These are phyloP conservation scores for Aepyceros melampus DNA, from an alignment of 2,113 vertebrate genomes.

Conservation along the genomic window DNA sequence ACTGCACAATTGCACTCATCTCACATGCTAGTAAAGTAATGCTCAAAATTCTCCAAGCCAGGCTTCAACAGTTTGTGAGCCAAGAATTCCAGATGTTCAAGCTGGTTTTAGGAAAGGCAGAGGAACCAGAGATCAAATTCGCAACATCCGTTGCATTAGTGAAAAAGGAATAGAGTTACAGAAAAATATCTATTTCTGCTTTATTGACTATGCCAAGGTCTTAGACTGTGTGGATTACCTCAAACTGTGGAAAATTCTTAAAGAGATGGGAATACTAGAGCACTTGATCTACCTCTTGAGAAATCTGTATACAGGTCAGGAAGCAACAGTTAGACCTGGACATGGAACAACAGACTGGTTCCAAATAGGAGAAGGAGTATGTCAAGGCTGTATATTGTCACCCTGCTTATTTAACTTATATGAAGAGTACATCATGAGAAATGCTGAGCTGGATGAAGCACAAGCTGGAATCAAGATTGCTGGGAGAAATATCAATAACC, in stretches of 20 bases:
- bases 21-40: not conserved
- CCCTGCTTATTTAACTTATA: not conserved
- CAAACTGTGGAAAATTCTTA: not conserved
- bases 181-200: not conserved
- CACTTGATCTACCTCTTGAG: not conserved
- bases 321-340: not conserved
- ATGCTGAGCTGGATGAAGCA: not conserved
- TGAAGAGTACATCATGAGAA: not conserved
- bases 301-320: not conserved
- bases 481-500: not conserved
- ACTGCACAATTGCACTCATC: not conserved
- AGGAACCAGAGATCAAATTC: not conserved
- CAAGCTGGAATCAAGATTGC: not conserved
- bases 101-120: not conserved
- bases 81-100: not conserved
- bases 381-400: not conserved
- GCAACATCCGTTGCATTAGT: not conserved
- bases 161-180: not conserved
- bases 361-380: not conserved
- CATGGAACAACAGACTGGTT: not conserved
- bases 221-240: not conserved
- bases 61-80: not conserved
- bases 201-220: not conserved
- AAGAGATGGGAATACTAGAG: not conserved
- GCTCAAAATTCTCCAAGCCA: not conserved